Conservation (phyloP, 2,113 vertebrate species). For the Cyprinodon brontotheroides region DNA sequence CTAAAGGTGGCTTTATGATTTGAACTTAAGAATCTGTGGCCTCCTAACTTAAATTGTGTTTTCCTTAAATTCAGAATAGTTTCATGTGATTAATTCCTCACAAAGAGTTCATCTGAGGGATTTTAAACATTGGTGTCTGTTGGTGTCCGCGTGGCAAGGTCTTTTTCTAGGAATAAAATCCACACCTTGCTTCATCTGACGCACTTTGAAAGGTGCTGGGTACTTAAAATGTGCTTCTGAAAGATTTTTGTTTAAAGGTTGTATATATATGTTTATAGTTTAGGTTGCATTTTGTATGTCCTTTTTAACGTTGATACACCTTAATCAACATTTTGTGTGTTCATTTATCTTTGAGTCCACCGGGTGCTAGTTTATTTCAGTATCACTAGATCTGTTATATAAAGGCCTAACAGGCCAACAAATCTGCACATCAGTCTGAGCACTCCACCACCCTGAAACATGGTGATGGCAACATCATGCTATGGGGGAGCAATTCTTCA, state of each 20-base stretch:
- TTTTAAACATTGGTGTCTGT: not conserved
- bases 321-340: not conserved
- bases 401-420: too few relatives aligned
- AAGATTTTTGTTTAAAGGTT: not conserved
- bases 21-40: not conserved
- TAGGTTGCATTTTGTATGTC: not conserved
- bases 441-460: not conserved
- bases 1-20: not conserved
- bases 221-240: too few relatives aligned
- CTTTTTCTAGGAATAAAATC: not conserved
- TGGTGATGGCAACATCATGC: not conserved
- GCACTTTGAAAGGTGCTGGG: too few relatives aligned
- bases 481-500: not conserved
- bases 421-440: not conserved
- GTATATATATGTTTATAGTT: not conserved
- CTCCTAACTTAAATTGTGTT: not conserved
- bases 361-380: not conserved
- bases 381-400: not conserved
- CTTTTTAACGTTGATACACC: not conserved
- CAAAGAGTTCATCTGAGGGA: not conserved
- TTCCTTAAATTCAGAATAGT: not conserved
- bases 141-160: not conserved
- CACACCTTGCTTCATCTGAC: too few relatives aligned
- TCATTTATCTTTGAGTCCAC: too few relatives aligned
- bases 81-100: not conserved